Conservation (phyloP, 2,113 vertebrate genomes). For the Datnioides undecimradiatus region DNA sequence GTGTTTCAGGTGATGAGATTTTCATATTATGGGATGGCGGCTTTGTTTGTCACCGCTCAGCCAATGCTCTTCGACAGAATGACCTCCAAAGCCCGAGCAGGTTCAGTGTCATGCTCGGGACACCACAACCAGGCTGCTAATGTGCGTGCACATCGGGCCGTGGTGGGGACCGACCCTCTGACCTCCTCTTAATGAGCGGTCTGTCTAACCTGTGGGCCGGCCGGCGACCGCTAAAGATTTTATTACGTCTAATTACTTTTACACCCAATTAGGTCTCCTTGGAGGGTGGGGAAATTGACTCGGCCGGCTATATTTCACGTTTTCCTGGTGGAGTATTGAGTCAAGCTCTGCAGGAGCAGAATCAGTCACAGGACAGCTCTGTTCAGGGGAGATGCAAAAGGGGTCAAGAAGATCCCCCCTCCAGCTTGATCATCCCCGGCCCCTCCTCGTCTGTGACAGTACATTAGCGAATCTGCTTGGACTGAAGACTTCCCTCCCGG, state of each 20-base stretch:
- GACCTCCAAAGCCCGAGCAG: background rate
- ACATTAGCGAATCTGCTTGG: constrained; percentile 62
- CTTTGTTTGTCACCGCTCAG: background rate
- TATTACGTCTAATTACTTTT: constrained; percentile 57
- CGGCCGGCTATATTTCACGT: background rate
- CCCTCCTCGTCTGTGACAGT: constrained; percentile 53
- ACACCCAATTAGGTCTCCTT: constrained; percentile 42
- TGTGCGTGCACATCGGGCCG: background rate
- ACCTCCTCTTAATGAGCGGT: constrained; percentile 22
- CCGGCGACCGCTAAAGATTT: constrained; percentile 15
- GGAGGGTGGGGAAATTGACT: background rate
- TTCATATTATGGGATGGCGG: background rate
- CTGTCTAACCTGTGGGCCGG: constrained; percentile 23
- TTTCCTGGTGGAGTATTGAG: constrained; percentile 2
- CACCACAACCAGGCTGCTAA: background rate
- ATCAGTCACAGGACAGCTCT: constrained; percentile 5
- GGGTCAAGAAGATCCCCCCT: constrained; percentile 30
- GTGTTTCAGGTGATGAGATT: background rate
- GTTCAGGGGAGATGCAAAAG: constrained; percentile 21
- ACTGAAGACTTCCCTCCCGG: constrained; percentile 55
- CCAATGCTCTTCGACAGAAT: background rate
- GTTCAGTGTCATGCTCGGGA: background rate
- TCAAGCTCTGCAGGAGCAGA: background rate
- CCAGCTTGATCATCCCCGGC: background rate
- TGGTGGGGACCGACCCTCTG: constrained; percentile 13